These are phyloP conservation scores for Spinus pinus DNA, from an alignment of 2,797 vertebrate genomes.

Conservation along the genomic window DNA sequence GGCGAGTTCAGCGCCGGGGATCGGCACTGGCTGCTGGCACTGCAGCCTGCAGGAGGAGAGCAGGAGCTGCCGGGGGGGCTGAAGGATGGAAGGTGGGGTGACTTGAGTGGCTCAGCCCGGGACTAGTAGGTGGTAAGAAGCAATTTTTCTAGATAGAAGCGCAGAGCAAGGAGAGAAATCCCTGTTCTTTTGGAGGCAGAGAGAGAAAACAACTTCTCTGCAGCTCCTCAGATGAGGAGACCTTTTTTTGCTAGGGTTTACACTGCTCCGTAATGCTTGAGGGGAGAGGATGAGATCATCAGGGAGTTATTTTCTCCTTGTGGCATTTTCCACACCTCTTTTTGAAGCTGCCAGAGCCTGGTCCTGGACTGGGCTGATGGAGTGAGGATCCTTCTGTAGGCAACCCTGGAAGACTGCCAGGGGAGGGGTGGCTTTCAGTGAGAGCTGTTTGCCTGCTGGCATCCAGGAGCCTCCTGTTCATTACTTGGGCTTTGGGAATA, in stretches of 20 bases:
- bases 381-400: not conserved
- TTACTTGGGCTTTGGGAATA: not conserved
- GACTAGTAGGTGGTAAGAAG: not conserved
- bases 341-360: not conserved
- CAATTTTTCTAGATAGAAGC: not conserved
- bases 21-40: not conserved
- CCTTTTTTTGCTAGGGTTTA: not conserved
- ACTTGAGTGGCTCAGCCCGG: not conserved
- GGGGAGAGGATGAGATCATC: not conserved
- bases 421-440: not conserved
- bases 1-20: slow-evolving; percentile 33
- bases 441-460: not conserved
- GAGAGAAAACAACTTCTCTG: not conserved
- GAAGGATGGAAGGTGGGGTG: not conserved
- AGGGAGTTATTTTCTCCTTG: not conserved
- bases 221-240: not conserved
- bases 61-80: not conserved
- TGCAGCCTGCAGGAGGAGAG: not conserved
- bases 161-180: not conserved
- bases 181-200: not conserved
- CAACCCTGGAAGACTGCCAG: not conserved
- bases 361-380: not conserved
- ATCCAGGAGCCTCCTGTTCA: not conserved
- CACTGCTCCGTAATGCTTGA: fast-evolving
- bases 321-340: not conserved